Evolutionary conservation across 2,113 vertebrate species (phyloP).

Genomic region (Chlorodrepanis virens): DNA sequence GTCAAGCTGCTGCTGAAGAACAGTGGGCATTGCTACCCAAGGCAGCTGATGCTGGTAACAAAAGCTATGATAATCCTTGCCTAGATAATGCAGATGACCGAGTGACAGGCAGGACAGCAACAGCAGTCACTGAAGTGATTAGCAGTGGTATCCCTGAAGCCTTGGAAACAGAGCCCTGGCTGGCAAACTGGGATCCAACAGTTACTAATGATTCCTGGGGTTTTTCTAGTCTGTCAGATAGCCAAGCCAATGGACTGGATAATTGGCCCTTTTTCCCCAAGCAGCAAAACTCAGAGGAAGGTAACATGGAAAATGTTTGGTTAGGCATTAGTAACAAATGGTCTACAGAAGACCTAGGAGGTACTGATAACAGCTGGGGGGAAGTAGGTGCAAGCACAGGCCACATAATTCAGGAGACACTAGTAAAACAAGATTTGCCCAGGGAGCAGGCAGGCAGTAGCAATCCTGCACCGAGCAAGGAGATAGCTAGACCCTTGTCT

Average conservation of each 20-base stretch:
- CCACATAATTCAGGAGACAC: conserved; percentile 40
- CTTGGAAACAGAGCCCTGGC: conserved; percentile 68
- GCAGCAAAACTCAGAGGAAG: conserved; percentile 43
- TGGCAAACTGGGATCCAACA: conserved; percentile 68
- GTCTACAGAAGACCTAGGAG: conserved; percentile 62
- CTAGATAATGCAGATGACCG: conserved; percentile 12
- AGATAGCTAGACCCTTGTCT: conserved; percentile 51
- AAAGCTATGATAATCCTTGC: conserved; percentile 1
- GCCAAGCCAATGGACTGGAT: conserved; percentile 65
- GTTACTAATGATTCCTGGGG: conserved; percentile 59
- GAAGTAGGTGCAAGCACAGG: conserved; percentile 16
- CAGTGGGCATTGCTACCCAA: neutral
- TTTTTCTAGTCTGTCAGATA: conserved; percentile 56
- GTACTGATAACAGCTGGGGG: conserved; percentile 46
- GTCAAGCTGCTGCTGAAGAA: conserved; percentile 15
- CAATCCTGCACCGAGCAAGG: conserved; percentile 18
- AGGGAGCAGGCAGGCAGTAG: conserved; percentile 18
- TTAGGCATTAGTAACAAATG: conserved; percentile 68
- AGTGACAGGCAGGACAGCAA: conserved; percentile 2
- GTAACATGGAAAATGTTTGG: conserved; percentile 53
- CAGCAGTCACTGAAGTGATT: neutral
- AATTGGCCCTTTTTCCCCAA: conserved; percentile 69
- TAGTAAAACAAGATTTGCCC: conserved; percentile 12
- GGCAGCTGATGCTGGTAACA: neutral
- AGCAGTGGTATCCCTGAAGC: conserved; percentile 20